Conservation (phyloP, 2,113 vertebrate species). For the Ceratotherium simum region DNA sequence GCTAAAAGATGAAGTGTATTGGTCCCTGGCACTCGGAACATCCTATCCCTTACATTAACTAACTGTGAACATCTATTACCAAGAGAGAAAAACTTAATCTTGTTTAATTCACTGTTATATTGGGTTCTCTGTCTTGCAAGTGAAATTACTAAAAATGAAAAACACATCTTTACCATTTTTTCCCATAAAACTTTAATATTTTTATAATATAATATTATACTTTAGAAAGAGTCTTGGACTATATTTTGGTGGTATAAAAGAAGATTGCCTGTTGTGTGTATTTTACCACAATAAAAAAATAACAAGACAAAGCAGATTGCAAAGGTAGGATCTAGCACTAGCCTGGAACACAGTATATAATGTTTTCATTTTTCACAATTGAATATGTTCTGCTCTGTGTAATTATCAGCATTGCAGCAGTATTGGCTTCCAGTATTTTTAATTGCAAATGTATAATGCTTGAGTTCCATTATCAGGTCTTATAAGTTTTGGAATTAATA, state of each 20-base stretch:
- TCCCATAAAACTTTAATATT: not conserved
- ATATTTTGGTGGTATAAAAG: not conserved
- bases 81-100: not conserved
- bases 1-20: not conserved
- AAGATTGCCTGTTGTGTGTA: not conserved
- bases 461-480: not conserved
- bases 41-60: not conserved
- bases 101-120: not conserved
- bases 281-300: not conserved
- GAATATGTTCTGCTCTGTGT: not conserved
- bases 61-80: not conserved
- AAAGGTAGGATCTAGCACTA: not conserved
- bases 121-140: not conserved
- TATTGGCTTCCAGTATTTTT: not conserved
- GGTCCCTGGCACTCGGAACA: not conserved
- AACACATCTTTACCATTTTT: not conserved
- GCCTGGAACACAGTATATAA: not conserved
- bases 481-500: not conserved
- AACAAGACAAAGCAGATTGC: not conserved
- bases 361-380: not conserved
- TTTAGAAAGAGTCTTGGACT: not conserved
- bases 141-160: slow-evolving; percentile 15
- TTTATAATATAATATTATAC: not conserved
- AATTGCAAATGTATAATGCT: not conserved
- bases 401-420: not conserved